These are phyloP conservation scores for Heliornis fulica DNA, from an alignment of 2,113 vertebrate genomes.

Conservation along the genomic window DNA sequence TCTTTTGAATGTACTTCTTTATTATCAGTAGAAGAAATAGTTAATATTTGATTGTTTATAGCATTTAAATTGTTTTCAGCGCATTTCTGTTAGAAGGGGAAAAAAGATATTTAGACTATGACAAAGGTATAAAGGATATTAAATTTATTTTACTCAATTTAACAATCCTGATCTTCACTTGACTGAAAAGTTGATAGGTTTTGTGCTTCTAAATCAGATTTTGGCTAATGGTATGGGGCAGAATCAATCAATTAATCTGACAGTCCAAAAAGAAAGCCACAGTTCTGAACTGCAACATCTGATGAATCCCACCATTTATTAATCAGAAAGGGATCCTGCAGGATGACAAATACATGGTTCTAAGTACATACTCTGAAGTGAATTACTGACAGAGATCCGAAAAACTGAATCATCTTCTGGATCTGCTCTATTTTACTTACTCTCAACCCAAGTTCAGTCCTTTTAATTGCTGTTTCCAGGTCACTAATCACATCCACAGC, in stretches of 20 bases:
- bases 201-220: neutral
- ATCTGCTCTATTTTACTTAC: slow-evolving; percentile 58
- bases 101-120: neutral
- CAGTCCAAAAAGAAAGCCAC: neutral
- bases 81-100: slow-evolving; percentile 73
- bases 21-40: slow-evolving; percentile 62
- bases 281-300: neutral
- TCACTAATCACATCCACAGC: slow-evolving; percentile 59
- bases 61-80: slow-evolving; percentile 76
- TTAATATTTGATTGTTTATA: slow-evolving; percentile 71
- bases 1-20: neutral
- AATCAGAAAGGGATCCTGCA: neutral
- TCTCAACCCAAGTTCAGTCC: slow-evolving; percentile 73
- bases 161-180: neutral
- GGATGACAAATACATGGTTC: neutral
- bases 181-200: neutral
- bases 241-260: neutral
- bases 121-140: neutral
- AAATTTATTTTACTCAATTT: neutral
- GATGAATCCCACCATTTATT: neutral
- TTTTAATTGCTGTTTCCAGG: slow-evolving; percentile 70
- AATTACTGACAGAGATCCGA: neutral
- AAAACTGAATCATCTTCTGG: fast-evolving
- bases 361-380: neutral
- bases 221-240: neutral